Evolutionary conservation across 2,113 vertebrate genomes (phyloP).

Genomic region (Peromyscus maniculatus): DNA sequence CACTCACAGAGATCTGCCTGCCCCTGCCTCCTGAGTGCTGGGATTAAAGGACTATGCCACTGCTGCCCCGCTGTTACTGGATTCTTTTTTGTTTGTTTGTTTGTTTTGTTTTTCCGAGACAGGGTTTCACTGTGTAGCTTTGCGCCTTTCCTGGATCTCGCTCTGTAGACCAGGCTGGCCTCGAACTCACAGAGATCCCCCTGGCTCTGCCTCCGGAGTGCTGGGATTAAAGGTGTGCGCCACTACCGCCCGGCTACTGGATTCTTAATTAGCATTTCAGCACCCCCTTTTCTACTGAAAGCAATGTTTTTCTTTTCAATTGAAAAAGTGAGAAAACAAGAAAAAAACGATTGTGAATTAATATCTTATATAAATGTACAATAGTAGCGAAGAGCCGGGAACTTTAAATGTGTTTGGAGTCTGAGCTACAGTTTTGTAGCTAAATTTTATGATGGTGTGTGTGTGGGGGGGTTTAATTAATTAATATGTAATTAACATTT

Average conservation of each 20-base stretch:
- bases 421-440: conserved; percentile 14
- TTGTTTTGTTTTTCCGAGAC: background rate
- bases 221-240: background rate
- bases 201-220: background rate
- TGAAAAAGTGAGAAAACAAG: conserved; percentile 23
- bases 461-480: background rate
- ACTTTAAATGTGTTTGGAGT: background rate
- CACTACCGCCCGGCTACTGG: background rate
- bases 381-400: background rate
- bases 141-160: background rate
- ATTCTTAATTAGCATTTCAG: conserved; percentile 21
- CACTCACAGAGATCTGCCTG: background rate
- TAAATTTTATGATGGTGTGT: background rate
- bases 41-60: background rate
- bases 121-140: background rate
- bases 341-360: background rate
- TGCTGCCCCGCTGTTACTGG: too few relatives aligned
- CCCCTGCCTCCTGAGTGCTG: background rate
- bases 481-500: conserved; percentile 33
- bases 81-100: too few relatives aligned
- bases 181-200: background rate
- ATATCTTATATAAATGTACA: background rate
- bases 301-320: conserved; percentile 50
- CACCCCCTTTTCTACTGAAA: conserved; percentile 36
- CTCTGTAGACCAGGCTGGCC: background rate